Base-by-base conservation (phyloP, 2,797 vertebrate genomes). In the Cottoperca gobio region DNA sequence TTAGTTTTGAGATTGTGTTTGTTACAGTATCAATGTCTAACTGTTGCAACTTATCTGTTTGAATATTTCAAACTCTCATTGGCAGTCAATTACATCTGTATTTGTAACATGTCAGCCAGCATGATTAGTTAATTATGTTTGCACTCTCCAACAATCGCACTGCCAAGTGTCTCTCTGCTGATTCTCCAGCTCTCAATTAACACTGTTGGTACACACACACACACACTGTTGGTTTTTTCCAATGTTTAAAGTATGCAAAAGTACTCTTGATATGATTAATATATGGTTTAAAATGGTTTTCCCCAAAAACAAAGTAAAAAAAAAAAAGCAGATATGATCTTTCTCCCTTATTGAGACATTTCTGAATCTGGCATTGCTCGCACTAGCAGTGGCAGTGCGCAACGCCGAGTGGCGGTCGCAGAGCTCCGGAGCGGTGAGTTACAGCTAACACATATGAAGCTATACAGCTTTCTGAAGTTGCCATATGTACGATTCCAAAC, bases 71-170 rank as follows among this genome's bases (percentile, higher is more conserved):
- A 88, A 91, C 90, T 85, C 84, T 69, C 86, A 83, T 66, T 86
- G 85, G 86, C 89, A 93, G 88, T 88, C 87, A 88, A 89, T 92
- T 91, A 88, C 83, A 87, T 93, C 89, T 90, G 74, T 84, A 84
- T 92, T 89, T 90, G 79, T 84, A 88, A 90, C 82, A 72, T 89
- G 90, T 91, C 90, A 83, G 85, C 81, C 75, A 28, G 85, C 75
- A 68, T 87, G 91, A 92, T 92, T 91, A 88, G 83, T 90, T 89
- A 90, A 92, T 91, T 89, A 90, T 88, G 88, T 91, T 90, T 93
- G 89, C 68, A 39, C 81, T 80, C 73, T 85, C 40, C 58, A 67
- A 82, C 39, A 68, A 76, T 40, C 83, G 45, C 23, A 24, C 67
- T 49, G 77, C 77, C 78, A 67, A 88, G 78, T 76, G 72, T 79